Evolutionary conservation across 2,888 invertebrate genomes (phyloP).

Genomic region (Venusia cambrica): DNA sequence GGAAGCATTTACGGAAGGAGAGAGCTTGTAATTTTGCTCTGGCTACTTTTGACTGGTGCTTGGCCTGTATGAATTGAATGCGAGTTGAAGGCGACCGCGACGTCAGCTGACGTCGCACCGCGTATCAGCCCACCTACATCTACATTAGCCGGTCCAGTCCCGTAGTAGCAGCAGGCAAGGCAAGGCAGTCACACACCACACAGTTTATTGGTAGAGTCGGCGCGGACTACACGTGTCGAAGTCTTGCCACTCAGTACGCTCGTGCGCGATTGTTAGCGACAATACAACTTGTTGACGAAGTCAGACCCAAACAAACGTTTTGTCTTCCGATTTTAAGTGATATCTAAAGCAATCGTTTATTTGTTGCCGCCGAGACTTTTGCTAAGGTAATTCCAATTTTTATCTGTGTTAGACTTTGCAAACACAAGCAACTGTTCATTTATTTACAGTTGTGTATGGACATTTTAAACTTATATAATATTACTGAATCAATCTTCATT

Average conservation of each 20-base stretch:
- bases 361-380: constrained; percentile 14
- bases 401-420: background rate
- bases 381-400: constrained; percentile 36
- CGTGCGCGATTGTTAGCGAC: constrained; percentile 42
- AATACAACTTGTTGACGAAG: constrained; percentile 38
- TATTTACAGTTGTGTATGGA: no score
- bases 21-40: constrained; percentile 21
- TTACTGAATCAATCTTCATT: no score
- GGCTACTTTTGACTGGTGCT: constrained; percentile 12
- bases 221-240: constrained; percentile 49
- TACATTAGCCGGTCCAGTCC: no score
- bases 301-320: constrained; percentile 31
- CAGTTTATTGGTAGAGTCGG: constrained; percentile 58
- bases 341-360: constrained; percentile 22
- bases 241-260: constrained; percentile 40
- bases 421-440: no score
- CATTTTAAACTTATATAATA: no score
- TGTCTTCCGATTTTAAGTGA: constrained; percentile 38
- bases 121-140: constrained; percentile 41
- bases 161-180: constrained; percentile 21
- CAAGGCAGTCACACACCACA: no score
- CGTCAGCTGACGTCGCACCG: constrained; percentile 57
- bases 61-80: constrained; percentile 14
- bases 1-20: constrained; percentile 19
- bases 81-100: constrained; percentile 36